Evolutionary conservation across 2,113 vertebrate species (phyloP).

Genomic region (Cryptotis parvus): DNA sequence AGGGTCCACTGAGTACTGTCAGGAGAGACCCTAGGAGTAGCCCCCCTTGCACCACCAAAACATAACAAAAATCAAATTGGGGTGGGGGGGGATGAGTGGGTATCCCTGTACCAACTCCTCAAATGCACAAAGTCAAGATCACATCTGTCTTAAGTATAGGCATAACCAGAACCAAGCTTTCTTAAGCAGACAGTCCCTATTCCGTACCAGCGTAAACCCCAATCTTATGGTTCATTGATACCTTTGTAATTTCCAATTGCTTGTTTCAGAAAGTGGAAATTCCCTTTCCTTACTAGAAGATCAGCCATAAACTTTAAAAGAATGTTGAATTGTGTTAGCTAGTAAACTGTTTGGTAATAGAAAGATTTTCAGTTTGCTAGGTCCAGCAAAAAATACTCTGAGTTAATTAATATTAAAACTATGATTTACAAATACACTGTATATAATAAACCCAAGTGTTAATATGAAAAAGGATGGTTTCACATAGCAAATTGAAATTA

Average conservation of each 20-base stretch:
- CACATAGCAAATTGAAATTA: not conserved
- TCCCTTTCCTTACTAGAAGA: not conserved
- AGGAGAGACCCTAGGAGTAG: too few relatives aligned
- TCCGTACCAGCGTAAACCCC: not conserved
- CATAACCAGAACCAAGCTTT: not conserved
- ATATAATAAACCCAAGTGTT: not conserved
- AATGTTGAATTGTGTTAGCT: not conserved
- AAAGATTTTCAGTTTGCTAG: not conserved
- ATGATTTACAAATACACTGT: not conserved
- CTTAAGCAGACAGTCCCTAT: not conserved
- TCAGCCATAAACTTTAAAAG: not conserved
- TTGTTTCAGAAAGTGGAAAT: not conserved
- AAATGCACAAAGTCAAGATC: not conserved
- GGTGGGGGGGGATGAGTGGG: rapidly evolving
- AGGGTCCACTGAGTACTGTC: too few relatives aligned
- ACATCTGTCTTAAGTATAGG: not conserved
- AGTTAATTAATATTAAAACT: not conserved
- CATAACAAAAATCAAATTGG: not conserved
- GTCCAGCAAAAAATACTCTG: not conserved
- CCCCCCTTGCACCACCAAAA: too few relatives aligned
- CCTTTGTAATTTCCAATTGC: not conserved
- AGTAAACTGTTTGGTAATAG: not conserved
- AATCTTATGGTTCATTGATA: not conserved
- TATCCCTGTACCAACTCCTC: not conserved
- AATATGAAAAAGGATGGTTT: not conserved